Conservation (phyloP, 2,113 vertebrate genomes). For the Puffinus mauretanicus region DNA sequence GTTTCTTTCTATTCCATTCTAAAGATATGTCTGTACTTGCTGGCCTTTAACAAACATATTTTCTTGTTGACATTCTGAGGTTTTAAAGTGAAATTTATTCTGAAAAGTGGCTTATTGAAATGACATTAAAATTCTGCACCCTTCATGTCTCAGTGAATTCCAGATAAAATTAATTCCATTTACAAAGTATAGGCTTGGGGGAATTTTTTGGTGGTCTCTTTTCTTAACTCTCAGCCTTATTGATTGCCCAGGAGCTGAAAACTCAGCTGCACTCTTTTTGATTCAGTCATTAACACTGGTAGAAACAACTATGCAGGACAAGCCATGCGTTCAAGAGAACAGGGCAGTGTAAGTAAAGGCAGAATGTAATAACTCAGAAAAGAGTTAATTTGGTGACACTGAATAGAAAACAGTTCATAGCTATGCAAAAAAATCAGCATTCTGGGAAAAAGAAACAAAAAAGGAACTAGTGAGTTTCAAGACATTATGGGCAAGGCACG, state of each 20-base stretch:
- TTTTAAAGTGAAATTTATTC: not conserved
- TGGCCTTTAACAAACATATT: not conserved
- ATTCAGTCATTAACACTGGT: not conserved
- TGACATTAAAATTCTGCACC: not conserved
- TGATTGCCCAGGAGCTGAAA: not conserved
- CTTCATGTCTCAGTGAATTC: not conserved
- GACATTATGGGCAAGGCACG: not conserved
- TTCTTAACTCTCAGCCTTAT: not conserved
- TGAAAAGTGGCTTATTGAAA: not conserved
- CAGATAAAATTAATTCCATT: not conserved
- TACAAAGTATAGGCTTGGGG: not conserved
- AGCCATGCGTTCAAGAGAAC: not conserved
- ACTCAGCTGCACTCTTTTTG: not conserved
- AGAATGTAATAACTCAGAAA: not conserved
- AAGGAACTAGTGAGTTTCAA: not conserved
- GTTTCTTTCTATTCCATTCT: not conserved
- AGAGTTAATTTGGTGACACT: not conserved
- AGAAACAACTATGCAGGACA: not conserved
- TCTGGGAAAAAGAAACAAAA: not conserved
- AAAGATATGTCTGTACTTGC: not conserved
- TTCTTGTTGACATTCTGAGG: not conserved
- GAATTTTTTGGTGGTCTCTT: not conserved
- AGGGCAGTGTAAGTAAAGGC: not conserved
- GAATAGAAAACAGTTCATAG: not conserved
- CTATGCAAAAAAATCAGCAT: not conserved